Evolutionary conservation across 2,113 vertebrate species (phyloP).

Genomic region (Phrynosoma platyrhinos): DNA sequence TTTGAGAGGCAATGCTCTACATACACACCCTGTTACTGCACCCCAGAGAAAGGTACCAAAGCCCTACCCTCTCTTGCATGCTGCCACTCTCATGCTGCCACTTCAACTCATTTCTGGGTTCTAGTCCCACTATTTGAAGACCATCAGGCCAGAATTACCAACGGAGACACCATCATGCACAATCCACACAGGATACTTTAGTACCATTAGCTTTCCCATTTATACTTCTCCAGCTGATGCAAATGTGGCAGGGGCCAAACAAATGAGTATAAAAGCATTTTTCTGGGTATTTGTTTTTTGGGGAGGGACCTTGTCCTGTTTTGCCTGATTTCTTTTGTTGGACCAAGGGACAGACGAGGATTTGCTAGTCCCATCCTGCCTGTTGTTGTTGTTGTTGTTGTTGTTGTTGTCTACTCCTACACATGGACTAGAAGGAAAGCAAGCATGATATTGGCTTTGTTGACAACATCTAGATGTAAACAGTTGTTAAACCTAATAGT

Average conservation of each 20-base stretch:
- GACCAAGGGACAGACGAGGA: background rate
- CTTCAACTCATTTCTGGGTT: background rate
- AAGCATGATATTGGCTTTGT: background rate
- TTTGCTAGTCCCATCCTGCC: background rate
- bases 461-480: background rate
- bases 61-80: background rate
- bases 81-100: no score
- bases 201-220: background rate
- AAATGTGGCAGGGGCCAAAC: background rate
- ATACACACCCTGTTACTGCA: no score
- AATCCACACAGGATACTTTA: background rate
- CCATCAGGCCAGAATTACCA: no score
- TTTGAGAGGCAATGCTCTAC: no score
- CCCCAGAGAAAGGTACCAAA: no score
- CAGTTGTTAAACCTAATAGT: background rate
- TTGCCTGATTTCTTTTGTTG: background rate
- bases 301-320: background rate
- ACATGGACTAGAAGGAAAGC: no score
- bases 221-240: background rate
- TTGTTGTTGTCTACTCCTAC: background rate
- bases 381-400: no score
- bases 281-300: background rate
- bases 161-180: no score
- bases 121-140: background rate
- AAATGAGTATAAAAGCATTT: background rate